Base-by-base conservation (phyloP, 1,140 invertebrate species). In the Harpegnathos saltator region DNA sequence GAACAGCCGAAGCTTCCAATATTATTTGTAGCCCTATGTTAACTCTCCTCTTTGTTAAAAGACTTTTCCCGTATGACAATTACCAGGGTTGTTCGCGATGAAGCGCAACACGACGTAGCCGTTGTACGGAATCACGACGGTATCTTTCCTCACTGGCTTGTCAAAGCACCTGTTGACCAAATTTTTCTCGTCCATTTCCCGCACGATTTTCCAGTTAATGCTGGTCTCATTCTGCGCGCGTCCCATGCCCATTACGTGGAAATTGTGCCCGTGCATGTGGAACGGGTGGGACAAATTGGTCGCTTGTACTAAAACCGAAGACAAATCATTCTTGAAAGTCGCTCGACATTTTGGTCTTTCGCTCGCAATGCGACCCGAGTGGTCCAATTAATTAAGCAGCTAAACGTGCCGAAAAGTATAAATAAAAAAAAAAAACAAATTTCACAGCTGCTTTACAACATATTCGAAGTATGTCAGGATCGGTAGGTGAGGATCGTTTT, bases 91-190 rank as follows among this genome's bases (percentile, higher is more conserved):
- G 72, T 94, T 92, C 22, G 96, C 96, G 63, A 93, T 90, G 88
- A 96, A 96, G 69, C 96, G 93, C 29, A 96, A 85, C 50, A 96
- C 94, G 2, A 95, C 94, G 84, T 96, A 96, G 15, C 96, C 96
- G 63, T 95, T 96, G 84, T 95, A 95, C 14, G 96, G 96, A 17
- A 96, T 94, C 9, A 95, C 95, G 14, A 96, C 93, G 0, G 97
- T 98, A 90, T 99, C 98, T 94, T 98, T 99, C 0, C 95, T 93
- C 15, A 97, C 97, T 11, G 98, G 97, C 54, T 95, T 93, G 65
- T 96, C 95, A 85, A 97, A 97, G 87, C 98, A 96, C 84, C 97
- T 95, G 71, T 96, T 93, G 3, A 99, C 94, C 54, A 96, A 93
- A 54, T 97, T 97, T 91, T 96, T 94, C 84, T 95, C 94, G 92